Base-by-base conservation (phyloP, 2,113 vertebrate genomes). In the Thalassarche chlororhynchos region DNA sequence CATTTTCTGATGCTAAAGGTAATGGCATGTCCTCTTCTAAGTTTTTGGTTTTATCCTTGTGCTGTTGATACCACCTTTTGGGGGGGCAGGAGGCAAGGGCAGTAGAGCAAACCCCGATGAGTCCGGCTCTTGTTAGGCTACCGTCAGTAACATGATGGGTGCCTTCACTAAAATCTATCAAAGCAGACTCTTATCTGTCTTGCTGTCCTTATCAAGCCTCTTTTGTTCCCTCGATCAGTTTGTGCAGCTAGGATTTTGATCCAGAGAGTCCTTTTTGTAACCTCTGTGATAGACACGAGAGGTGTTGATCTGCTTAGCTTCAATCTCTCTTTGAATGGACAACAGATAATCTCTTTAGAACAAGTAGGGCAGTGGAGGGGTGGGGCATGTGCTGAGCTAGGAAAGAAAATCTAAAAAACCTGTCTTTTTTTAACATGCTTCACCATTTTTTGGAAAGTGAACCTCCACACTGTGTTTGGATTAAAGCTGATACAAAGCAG, bases 271-370 rank as follows among this genome's bases (percentile, higher is more conserved):
- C 97, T 96, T 94, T 91, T 93, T 90, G 97, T 97, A 96, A 97
- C 90, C 98, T 96, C 87, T 97, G 71, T 65, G 95, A 97, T 72
- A 95, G 90, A 95, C 95, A 90, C 0, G 3, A 96, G 92, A 97
- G 83, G 90, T 78, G 97, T 98, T 99, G 98, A 99, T 98, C 99
- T 98, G 97, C 98, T 99, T 99, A 99, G 97, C 96, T 97, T 98
- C 98, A 98, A 98, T 99, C 98, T 99, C 98, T 79, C 95, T 97
- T 97, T 96, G 97, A 98, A 98, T 84, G 55, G 81, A 95, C 96
- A 97, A 94, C 91, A 97, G 97, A 98, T 99, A 99, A 99, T 99
- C 98, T 98, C 98, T 98, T 98, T 98, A 98, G 95, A 96, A 93
- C 97, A 98, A 98, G 97, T 97, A 98, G 98, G 98, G 96, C 97